Percentiles rank a stretch among this genome's conserved stretches.
Conservation (phyloP, 2,888 invertebrate genomes). For the Hydrotaea cyrtoneurina region DNA sequence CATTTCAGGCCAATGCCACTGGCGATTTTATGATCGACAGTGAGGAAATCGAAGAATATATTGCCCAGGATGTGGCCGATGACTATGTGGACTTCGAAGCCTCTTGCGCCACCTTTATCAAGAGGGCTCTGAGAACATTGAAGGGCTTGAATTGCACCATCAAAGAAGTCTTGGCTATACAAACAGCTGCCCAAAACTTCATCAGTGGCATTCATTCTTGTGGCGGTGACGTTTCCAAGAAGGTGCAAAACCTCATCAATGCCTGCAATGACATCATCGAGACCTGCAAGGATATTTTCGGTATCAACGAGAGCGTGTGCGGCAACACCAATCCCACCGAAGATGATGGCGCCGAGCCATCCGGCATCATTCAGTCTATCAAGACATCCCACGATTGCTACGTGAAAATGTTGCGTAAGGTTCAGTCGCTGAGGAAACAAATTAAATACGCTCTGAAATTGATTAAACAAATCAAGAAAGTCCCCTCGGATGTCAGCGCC, state of each 20-base stretch:
- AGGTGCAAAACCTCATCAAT: conserved; percentile 71
- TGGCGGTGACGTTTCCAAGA: conserved; percentile 69
- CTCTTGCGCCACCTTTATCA: conserved; percentile 60
- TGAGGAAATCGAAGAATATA: conserved; percentile 14
- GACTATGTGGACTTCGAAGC: conserved; percentile 37
- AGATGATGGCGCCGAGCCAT: conserved; percentile 19
- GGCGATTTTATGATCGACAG: background rate
- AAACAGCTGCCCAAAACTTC: conserved; percentile 68
- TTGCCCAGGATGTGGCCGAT: conserved; percentile 26
- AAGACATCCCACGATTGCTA: conserved; percentile 64
- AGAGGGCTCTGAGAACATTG: conserved; percentile 66
- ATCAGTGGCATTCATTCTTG: conserved; percentile 67
- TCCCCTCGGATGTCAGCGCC: conserved; percentile 56
- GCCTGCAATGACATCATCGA: conserved; percentile 70
- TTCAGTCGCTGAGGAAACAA: conserved; percentile 67
- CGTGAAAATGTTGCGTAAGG: conserved; percentile 62
- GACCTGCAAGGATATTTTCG: conserved; percentile 69
- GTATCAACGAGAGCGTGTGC: conserved; percentile 69
- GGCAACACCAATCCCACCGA: conserved; percentile 49
- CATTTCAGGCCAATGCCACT: conserved; percentile 10
- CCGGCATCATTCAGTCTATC: background rate
- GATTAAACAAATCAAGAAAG: conserved; percentile 71
- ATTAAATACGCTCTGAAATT: conserved; percentile 56
- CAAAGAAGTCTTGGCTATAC: conserved; percentile 70
- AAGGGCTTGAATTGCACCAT: conserved; percentile 74